phyloP scores from a whole-genome alignment of 1,140 invertebrate genomes.

The Cotesia glomerata region DNA sequence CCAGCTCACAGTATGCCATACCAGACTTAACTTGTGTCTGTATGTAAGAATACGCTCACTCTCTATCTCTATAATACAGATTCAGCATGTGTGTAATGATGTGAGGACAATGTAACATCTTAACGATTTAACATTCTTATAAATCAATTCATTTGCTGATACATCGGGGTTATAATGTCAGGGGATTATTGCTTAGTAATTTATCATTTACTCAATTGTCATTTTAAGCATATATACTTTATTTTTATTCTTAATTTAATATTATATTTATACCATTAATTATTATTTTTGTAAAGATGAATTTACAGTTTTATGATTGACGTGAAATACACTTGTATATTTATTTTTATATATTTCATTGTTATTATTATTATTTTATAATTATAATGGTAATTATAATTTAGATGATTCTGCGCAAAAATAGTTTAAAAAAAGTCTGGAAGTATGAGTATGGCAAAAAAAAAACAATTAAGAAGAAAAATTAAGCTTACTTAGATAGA shows the following conservation, averaged over 20 bases:
- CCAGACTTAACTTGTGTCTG: slow-evolving; percentile 14
- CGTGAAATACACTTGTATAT: slow-evolving; percentile 12
- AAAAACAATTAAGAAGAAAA: slow-evolving; percentile 15
- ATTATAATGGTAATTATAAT: not conserved
- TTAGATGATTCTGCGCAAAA: not conserved
- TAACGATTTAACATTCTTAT: too few relatives aligned
- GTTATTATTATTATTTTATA: not conserved
- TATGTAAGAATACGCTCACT: not conserved
- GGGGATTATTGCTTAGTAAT: too few relatives aligned
- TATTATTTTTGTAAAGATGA: slow-evolving; percentile 19
- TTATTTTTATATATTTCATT: not conserved
- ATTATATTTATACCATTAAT: too few relatives aligned
- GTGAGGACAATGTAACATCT: too few relatives aligned
- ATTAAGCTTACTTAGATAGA: slow-evolving; percentile 2
- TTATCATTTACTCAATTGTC: too few relatives aligned
- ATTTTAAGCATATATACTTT: too few relatives aligned
- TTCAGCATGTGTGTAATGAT: too few relatives aligned
- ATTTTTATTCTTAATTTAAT: too few relatives aligned
- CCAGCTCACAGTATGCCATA: not conserved
- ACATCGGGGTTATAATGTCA: too few relatives aligned
- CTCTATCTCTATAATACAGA: not conserved
- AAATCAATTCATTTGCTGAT: too few relatives aligned
- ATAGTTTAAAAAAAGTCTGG: not conserved
- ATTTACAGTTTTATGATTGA: slow-evolving; percentile 24
- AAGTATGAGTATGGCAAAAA: slow-evolving; percentile 11